Percentiles rank a stretch among this genome's conserved stretches.
Evolutionary conservation across 2,888 invertebrate species (phyloP).

Genomic region (Corythucha ciliata): DNA sequence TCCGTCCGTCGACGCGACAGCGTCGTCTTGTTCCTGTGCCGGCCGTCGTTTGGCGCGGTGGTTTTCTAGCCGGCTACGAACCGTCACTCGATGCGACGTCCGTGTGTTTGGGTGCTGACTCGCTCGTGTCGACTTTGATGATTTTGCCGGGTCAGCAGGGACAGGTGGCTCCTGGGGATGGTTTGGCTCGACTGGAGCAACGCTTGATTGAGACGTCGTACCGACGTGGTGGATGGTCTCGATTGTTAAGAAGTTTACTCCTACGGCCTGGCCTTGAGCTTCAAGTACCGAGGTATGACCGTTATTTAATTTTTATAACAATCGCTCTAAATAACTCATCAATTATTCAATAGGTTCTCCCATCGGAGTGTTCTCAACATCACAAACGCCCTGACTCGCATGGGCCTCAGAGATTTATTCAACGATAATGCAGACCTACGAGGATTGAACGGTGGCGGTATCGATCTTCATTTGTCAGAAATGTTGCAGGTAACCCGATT

Average conservation of each 20-base stretch:
- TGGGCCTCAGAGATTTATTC: constrained; percentile 75
- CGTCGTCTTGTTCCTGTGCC: constrained; percentile 73
- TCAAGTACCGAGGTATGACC: constrained; percentile 54
- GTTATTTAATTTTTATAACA: not conserved
- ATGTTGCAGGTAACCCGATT: constrained; percentile 54
- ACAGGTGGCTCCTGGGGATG: constrained; percentile 59
- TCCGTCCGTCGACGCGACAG: constrained; percentile 67
- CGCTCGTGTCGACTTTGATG: constrained; percentile 66
- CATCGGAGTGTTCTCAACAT: constrained; percentile 68
- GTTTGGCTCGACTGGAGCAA: constrained; percentile 62
- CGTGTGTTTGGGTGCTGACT: constrained; percentile 62
- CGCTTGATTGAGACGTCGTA: constrained; percentile 58
- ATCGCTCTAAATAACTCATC: not conserved
- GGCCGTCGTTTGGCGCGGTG: constrained; percentile 64
- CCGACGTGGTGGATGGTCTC: constrained; percentile 61
- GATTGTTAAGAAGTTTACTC: constrained; percentile 60
- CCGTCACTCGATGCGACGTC: constrained; percentile 74
- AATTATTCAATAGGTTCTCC: constrained; percentile 50
- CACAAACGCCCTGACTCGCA: constrained; percentile 62
- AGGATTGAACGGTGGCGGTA: constrained; percentile 68
- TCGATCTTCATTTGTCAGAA: constrained; percentile 73
- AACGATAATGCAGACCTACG: constrained; percentile 68
- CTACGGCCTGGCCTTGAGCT: constrained; percentile 69
- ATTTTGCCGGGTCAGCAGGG: constrained; percentile 74
- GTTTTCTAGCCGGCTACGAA: constrained; percentile 77